Base-by-base conservation (phyloP, 2,113 vertebrate species). In the Danio rerio region DNA sequence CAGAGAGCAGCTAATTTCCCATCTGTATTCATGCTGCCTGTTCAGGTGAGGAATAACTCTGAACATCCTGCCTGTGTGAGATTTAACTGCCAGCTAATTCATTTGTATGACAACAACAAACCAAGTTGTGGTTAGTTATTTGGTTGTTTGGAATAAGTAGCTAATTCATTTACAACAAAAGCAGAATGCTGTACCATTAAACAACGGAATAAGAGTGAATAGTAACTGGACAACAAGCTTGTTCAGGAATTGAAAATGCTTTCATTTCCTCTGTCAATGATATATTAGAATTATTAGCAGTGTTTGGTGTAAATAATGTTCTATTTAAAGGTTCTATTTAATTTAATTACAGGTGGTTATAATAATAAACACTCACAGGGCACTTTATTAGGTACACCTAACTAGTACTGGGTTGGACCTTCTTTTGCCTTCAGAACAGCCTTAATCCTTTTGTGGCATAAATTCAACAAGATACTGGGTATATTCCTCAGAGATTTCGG, bases 1-100 rank as follows among this genome's bases (percentile, higher is more conserved):
- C 86, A 87, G 18, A 40, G 55, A 58, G 40, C 72, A 78, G 81
- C 59, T 85, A 81, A 85, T 83, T 87, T 66, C 59, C 59, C 77
- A 76, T 87, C 70, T 82, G 77, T 80, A 85, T 83, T 74, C 76
- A 80, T 75, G 50, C 56, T 18, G 61, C 63, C 31, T 84, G 69
- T 49, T 20, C 53, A 45, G 18, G 53, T 82, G 49, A 81, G 59
- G 65, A 7, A 59, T 20, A 69, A 13, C 49, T 52, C 21, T 52
- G 59, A 62, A 50, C 43, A 52, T 68, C 16, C 40, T 45, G 80
- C 31, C 66, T 81, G 18, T 10, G 12, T 5, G 49, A 9, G 11
- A 52, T 49, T 62, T 21, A 77, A 62, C 42, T 63, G 42, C 42
- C 53, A 58, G 73, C 9, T 75, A 15, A 59, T 75, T 58, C 59